Evolutionary conservation across 2,797 vertebrate species (phyloP).

Genomic region (Sebastes taczanowskii): DNA sequence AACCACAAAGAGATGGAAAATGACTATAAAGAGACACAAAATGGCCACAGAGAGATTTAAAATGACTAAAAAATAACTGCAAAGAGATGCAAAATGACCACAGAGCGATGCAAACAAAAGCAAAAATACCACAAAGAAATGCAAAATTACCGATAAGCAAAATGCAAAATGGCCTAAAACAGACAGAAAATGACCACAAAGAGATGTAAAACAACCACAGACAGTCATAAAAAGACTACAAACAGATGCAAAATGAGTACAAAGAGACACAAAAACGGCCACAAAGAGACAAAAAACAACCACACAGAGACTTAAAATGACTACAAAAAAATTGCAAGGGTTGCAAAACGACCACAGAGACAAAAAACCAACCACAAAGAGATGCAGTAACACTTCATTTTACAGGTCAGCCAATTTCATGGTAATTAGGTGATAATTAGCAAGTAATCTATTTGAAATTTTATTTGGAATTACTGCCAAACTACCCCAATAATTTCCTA

Average conservation of each 20-base stretch:
- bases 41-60: too few relatives aligned
- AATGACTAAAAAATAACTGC: neutral
- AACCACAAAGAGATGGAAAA: neutral
- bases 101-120: too few relatives aligned
- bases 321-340: neutral
- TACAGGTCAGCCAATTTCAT: too few relatives aligned
- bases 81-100: neutral
- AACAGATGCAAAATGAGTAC: neutral
- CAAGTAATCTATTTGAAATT: too few relatives aligned
- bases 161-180: neutral
- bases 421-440: too few relatives aligned
- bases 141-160: neutral
- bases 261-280: neutral
- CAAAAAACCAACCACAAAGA: neutral
- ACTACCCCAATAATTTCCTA: too few relatives aligned
- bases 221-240: neutral
- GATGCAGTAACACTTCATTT: too few relatives aligned
- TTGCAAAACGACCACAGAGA: neutral
- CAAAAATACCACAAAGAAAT: neutral
- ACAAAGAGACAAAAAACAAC: too few relatives aligned
- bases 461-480: too few relatives aligned
- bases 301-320: neutral
- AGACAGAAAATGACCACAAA: neutral
- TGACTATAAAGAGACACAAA: neutral
- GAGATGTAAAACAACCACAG: neutral